These are phyloP conservation scores for Agrilus planipennis DNA, from an alignment of 1,140 invertebrate genomes.

Conservation along the genomic window DNA sequence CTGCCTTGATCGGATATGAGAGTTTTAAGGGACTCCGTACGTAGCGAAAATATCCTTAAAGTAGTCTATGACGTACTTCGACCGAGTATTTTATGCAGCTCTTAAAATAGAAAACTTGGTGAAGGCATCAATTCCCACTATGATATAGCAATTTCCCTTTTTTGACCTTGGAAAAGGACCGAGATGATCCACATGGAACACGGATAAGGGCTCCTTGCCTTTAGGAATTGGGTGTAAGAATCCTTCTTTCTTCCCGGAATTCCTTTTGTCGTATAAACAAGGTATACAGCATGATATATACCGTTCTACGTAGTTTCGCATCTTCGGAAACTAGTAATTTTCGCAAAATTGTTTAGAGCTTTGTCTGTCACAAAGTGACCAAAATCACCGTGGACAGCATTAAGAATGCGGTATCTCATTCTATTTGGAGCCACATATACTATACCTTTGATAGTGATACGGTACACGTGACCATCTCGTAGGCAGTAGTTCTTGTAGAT, in stretches of 20 bases:
- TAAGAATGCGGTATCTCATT: too few relatives aligned
- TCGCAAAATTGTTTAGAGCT: too few relatives aligned
- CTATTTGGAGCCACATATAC: too few relatives aligned
- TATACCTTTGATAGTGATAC: too few relatives aligned
- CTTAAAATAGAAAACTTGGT: constrained; percentile 16
- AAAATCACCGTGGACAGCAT: too few relatives aligned
- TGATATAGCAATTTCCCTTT: constrained; percentile 13
- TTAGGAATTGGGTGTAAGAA: constrained; percentile 19
- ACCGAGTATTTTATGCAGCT: constrained; percentile 4
- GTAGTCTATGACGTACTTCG: constrained; percentile 4
- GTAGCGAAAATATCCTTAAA: constrained; percentile 10
- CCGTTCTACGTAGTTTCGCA: too few relatives aligned
- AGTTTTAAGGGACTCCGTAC: constrained; percentile 18
- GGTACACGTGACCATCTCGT: too few relatives aligned
- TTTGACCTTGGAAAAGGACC: constrained; percentile 12
- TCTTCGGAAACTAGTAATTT: too few relatives aligned
- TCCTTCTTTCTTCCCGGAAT: constrained; percentile 21
- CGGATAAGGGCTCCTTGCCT: constrained; percentile 16
- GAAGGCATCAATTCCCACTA: constrained; percentile 15
- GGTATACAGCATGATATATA: too few relatives aligned
- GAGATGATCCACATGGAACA: constrained; percentile 20
- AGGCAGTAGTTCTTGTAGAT: too few relatives aligned
- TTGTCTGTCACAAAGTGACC: too few relatives aligned
- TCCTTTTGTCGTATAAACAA: too few relatives aligned
- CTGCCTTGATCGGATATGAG: constrained; percentile 19